Conservation (phyloP, 2,888 invertebrate genomes). For the Ptychoptera albimana region DNA sequence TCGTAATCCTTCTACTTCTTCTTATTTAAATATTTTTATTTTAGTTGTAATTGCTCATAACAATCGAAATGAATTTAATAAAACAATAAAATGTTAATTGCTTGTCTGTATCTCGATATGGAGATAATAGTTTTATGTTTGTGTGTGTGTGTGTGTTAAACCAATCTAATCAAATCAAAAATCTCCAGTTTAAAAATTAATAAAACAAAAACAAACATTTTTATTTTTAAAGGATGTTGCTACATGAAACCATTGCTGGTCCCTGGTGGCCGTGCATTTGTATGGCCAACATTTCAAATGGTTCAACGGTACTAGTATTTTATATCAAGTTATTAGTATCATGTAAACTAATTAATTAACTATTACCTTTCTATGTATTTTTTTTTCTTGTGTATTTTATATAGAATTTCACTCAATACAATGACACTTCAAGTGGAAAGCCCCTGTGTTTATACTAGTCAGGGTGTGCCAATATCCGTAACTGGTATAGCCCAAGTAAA, state of each 20-base stretch:
- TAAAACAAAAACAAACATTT: too few relatives aligned
- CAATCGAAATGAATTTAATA: too few relatives aligned
- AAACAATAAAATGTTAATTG: too few relatives aligned
- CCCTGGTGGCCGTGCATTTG: conserved; percentile 92
- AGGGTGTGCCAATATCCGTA: conserved; percentile 93
- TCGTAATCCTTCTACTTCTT: neutral
- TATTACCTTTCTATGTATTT: conserved; percentile 1
- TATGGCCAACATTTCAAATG: conserved; percentile 84
- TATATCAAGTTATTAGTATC: too few relatives aligned
- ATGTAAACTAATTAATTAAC: neutral
- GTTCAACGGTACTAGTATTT: conserved; percentile 55
- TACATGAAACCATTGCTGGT: conserved; percentile 84
- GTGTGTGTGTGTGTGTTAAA: too few relatives aligned
- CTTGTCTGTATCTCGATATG: too few relatives aligned
- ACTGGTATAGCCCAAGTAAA: conserved; percentile 95
- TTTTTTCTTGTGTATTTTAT: too few relatives aligned
- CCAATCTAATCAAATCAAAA: too few relatives aligned
- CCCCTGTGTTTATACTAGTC: conserved; percentile 88
- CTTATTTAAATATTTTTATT: neutral
- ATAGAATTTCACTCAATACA: conserved; percentile 88
- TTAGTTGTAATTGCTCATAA: neutral
- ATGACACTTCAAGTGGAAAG: conserved; percentile 95
- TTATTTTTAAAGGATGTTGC: conserved; percentile 65
- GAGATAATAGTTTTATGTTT: too few relatives aligned
- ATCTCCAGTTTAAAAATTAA: too few relatives aligned